A percentile compares a stretch with the other conserved stretches of the same genome.
These are phyloP conservation scores for Heteromurus nitidus DNA, from an alignment of 2,888 invertebrate species.

Conservation along the genomic window DNA sequence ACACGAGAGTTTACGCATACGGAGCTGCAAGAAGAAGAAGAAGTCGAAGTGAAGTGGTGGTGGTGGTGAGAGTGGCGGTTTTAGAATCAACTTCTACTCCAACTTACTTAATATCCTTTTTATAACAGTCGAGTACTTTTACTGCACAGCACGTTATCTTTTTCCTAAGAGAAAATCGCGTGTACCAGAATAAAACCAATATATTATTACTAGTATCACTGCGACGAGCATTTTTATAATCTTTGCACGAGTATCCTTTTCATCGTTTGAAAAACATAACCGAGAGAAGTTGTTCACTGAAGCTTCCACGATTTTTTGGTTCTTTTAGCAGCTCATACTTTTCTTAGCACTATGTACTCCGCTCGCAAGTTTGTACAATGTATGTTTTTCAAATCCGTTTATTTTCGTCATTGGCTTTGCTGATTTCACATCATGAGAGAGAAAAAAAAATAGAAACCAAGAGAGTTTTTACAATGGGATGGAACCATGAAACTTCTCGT, in stretches of 20 bases:
- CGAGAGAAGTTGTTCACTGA: no score
- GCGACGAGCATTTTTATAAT: conserved; percentile 40
- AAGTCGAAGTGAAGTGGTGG: background rate
- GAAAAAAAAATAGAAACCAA: no score
- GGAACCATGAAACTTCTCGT: conserved; percentile 28
- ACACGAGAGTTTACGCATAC: background rate
- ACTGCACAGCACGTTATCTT: conserved; percentile 9
- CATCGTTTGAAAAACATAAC: conserved; percentile 5
- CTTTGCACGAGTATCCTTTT: conserved; percentile 3
- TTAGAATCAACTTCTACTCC: background rate
- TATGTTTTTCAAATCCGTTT: conserved; percentile 62
- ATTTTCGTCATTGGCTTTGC: conserved; percentile 71
- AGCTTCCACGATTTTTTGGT: no score
- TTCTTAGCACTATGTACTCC: background rate
- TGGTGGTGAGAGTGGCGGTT: conserved; percentile 20
- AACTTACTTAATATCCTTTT: conserved; percentile 7
- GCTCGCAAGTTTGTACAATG: conserved; percentile 35
- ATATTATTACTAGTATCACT: conserved; percentile 46
- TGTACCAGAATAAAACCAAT: conserved; percentile 27
- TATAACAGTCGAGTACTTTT: conserved; percentile 1
- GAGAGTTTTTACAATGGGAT: conserved; percentile 43
- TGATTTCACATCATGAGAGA: conserved; percentile 60
- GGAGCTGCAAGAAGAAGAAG: background rate
- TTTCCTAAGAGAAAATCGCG: conserved; percentile 19
- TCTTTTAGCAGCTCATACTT: no score